These are phyloP conservation scores for Laspeyria flexula DNA, from an alignment of 2,888 invertebrate genomes.

Conservation along the genomic window DNA sequence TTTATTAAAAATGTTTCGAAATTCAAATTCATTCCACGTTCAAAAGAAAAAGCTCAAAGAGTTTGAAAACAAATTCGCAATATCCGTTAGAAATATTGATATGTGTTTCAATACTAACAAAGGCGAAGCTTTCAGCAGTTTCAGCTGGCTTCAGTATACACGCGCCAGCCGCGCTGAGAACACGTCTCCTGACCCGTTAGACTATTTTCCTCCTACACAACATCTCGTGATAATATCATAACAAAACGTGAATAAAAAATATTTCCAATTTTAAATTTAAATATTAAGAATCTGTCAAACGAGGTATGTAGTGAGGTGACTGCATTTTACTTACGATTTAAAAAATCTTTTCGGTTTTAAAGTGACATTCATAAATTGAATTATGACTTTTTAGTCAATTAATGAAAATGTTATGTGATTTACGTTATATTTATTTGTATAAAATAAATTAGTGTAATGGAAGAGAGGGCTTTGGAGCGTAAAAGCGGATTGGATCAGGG, in stretches of 20 bases:
- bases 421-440: constrained; percentile 13
- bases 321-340: no score
- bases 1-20: neutral
- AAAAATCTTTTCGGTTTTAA: constrained; percentile 18
- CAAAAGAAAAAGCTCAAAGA: constrained; percentile 6
- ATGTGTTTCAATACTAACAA: constrained; percentile 30
- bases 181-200: constrained; percentile 38
- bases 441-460: constrained; percentile 32
- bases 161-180: constrained; percentile 41
- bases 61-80: constrained; percentile 31
- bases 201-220: constrained; percentile 20
- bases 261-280: constrained; percentile 1
- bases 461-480: constrained; percentile 26
- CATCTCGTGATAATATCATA: constrained; percentile 24
- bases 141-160: constrained; percentile 39
- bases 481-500: constrained; percentile 37
- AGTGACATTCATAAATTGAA: constrained; percentile 14
- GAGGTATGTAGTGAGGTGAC: neutral
- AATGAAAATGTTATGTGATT: constrained; percentile 7
- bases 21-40: neutral
- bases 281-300: constrained; percentile 1
- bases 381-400: constrained; percentile 10
- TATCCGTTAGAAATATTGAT: constrained; percentile 33
- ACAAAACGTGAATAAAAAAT: constrained; percentile 24
- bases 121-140: constrained; percentile 34